Evolutionary conservation across 2,113 vertebrate species (phyloP).

Genomic region (Todiramphus saurophagus): DNA sequence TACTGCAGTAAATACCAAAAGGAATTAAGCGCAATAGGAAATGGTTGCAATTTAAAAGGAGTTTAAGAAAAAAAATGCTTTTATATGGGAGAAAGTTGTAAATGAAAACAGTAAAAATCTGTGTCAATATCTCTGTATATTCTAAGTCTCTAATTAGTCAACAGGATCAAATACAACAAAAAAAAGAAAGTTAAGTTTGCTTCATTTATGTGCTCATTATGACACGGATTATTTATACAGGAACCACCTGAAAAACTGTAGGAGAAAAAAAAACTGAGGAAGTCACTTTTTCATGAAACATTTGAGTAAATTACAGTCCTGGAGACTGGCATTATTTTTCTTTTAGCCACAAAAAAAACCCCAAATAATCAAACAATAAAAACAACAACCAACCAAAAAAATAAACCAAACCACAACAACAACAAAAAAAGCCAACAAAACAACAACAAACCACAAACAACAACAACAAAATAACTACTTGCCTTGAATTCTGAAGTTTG

Average conservation of each 20-base stretch:
- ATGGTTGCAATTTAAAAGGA: background rate
- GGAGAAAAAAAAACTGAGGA: background rate
- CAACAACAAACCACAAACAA: background rate
- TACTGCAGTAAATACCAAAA: conserved; percentile 9
- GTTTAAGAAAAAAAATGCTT: background rate
- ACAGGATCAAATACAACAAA: background rate
- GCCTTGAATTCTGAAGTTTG: conserved; percentile 45
- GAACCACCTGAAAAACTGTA: background rate
- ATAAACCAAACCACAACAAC: background rate
- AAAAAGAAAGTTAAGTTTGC: conserved; percentile 15
- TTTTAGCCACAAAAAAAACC: background rate
- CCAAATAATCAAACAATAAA: background rate
- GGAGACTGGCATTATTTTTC: background rate
- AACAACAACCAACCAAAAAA: no score
- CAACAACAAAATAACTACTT: background rate
- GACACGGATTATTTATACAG: background rate
- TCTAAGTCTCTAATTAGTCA: conserved; percentile 39
- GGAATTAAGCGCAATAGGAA: conserved; percentile 12
- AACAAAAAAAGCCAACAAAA: no score
- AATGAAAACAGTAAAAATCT: background rate
- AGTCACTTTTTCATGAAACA: background rate
- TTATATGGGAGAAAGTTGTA: background rate
- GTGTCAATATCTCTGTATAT: conserved; percentile 3
- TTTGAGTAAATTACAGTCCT: background rate
- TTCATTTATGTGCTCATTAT: conserved; percentile 24